phyloP scores from a whole-genome alignment of 2,113 vertebrate genomes.

The Clarias gariepinus region DNA sequence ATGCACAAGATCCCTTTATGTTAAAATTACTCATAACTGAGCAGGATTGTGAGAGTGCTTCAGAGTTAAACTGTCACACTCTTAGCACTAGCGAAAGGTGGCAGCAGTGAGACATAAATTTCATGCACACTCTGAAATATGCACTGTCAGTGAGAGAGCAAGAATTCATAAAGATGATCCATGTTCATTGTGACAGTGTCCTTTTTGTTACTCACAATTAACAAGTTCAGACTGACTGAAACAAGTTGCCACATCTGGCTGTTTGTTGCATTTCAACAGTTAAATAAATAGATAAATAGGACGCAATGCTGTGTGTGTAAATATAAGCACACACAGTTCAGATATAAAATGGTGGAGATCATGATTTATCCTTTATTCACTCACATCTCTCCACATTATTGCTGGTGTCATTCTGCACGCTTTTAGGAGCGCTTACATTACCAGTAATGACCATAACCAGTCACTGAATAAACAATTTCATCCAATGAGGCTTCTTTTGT shows the following conservation, averaged over 20 bases:
- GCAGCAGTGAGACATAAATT: conserved; percentile 16
- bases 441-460: not conserved
- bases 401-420: not conserved
- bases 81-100: not conserved
- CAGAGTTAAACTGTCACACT: not conserved
- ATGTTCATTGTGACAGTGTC: not conserved
- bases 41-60: not conserved
- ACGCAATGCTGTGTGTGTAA: too few relatives aligned
- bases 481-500: not conserved
- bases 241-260: not conserved
- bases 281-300: not conserved
- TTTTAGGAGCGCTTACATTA: not conserved
- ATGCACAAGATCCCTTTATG: not conserved
- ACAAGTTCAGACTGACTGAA: not conserved
- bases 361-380: not conserved
- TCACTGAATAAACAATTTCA: not conserved
- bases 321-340: not conserved
- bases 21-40: not conserved
- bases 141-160: not conserved
- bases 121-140: not conserved
- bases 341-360: not conserved
- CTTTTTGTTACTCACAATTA: not conserved
- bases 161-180: not conserved
- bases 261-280: not conserved
- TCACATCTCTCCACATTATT: not conserved